Base-by-base conservation (phyloP, 1,140 invertebrate species). In the Carposina sasakii region DNA sequence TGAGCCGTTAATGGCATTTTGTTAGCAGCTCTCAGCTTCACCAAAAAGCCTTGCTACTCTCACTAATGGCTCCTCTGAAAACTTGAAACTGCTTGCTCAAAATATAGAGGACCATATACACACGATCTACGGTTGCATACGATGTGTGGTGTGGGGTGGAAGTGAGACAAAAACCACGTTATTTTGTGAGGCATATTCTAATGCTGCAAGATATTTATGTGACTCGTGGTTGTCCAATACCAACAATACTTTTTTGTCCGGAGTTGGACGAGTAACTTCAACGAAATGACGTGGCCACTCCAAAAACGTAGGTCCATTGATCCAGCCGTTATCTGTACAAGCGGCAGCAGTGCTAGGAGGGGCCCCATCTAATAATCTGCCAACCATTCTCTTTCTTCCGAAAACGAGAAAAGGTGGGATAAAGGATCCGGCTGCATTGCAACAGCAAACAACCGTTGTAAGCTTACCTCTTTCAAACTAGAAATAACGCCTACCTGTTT, bases 51-150 rank as follows among this genome's bases (percentile, higher is more conserved):
- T 37, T n/a, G 17, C 34, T 20, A 6, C 46, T 9, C 55, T 24
- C 5, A 48, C 57, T 24, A 54, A 57, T 76, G 49, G 37, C n/a
- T 54, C 43, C 42, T 21, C 24, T 65, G 48, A 48, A 63, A 76
- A 30, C 39, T 52, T 20, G 51, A 37, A 28, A 63, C 30, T 45
- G 39, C 64, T 51, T 65, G 44, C 13, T 57, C 52, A 45, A 60
- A 76, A 39, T 60, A 73, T 5, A 84, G 63, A 34, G 70, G 67
- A 1, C 53, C 61, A 52, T 57, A 71, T 21, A 76, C 63, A 21
- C 45, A 36, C 47, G 13, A 50, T 79, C 77, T 3, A 81, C 13
- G 72, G 77, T 48, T 81, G 75, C 15, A 77, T 39, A 31, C 67
- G 65, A 28, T 62, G 55, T 12, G 43, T 53, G 12, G 44, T 55